Conservation (phyloP, 2,888 invertebrate species). For the Camptogramma bilineatum region DNA sequence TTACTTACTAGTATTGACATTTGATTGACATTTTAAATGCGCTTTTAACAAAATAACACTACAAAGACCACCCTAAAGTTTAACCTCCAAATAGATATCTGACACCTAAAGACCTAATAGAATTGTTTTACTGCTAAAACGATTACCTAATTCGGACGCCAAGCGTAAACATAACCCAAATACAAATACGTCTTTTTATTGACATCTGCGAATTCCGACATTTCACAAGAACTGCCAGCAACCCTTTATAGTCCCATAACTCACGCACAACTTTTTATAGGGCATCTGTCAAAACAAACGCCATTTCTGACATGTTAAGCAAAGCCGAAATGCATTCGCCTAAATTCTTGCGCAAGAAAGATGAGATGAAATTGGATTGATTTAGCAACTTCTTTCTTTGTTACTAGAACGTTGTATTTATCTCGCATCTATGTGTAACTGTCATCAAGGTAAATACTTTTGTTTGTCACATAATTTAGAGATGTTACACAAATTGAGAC, state of each 20-base stretch:
- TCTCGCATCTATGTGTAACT: too few relatives aligned
- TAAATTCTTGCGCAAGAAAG: slow-evolving; percentile 9
- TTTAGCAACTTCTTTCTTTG: background rate
- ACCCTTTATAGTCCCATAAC: slow-evolving; percentile 61
- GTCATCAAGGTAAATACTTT: too few relatives aligned
- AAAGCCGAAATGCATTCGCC: slow-evolving; percentile 43
- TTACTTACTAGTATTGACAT: too few relatives aligned
- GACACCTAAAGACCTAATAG: slow-evolving; percentile 3
- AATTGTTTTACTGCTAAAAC: slow-evolving; percentile 16
- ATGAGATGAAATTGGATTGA: background rate
- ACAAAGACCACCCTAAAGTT: background rate
- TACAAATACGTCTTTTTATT: slow-evolving; percentile 30
- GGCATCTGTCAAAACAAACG: slow-evolving; percentile 74
- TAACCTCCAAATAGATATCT: background rate
- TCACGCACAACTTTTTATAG: slow-evolving; percentile 65
- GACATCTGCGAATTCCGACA: slow-evolving; percentile 53
- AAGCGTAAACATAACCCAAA: slow-evolving; percentile 33
- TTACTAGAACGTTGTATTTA: too few relatives aligned
- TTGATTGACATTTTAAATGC: too few relatives aligned
- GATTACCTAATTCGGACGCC: slow-evolving; percentile 29
- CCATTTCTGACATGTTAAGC: slow-evolving; percentile 52
- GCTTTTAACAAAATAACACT: too few relatives aligned
- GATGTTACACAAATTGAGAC: too few relatives aligned
- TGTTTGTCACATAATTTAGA: too few relatives aligned
- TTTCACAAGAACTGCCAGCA: slow-evolving; percentile 52